A percentile compares a stretch with the other conserved stretches of the same genome.
phyloP scores from a whole-genome alignment of 2,797 vertebrate species.

The Dipus sagitta region DNA sequence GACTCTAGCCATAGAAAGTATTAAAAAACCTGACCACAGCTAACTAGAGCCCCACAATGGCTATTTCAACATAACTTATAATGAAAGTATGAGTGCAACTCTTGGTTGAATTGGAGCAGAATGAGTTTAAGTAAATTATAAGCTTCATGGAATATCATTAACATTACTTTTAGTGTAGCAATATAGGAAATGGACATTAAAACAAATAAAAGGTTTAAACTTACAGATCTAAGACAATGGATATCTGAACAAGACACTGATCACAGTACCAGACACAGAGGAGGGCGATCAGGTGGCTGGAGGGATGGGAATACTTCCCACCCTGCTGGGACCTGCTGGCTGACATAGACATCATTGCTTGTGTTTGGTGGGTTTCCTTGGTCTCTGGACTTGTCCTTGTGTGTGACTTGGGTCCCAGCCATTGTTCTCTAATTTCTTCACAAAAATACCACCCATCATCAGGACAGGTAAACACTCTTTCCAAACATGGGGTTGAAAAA shows the following conservation, averaged over 20 bases:
- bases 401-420: neutral
- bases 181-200: neutral
- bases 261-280: neutral
- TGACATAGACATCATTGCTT: neutral
- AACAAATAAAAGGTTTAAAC: neutral
- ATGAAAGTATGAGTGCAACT: neutral
- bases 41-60: neutral
- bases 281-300: neutral
- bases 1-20: neutral
- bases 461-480: neutral
- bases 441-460: neutral
- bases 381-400: neutral
- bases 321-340: neutral
- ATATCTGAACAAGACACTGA: neutral
- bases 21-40: neutral
- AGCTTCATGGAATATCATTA: neutral
- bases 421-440: neutral
- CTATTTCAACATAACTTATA: neutral
- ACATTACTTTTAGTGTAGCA: conserved; percentile 10
- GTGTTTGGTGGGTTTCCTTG: neutral
- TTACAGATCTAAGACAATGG: neutral
- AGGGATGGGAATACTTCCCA: neutral
- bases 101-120: neutral
- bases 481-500: neutral
- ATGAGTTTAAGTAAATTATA: neutral